Evolutionary conservation across 30 jellyfish, hydroid and myxozoan species (phyloP), one percentile per base, ranked within the genome.

Genomic region (Calvadosia cruxmelitensis): DNA sequence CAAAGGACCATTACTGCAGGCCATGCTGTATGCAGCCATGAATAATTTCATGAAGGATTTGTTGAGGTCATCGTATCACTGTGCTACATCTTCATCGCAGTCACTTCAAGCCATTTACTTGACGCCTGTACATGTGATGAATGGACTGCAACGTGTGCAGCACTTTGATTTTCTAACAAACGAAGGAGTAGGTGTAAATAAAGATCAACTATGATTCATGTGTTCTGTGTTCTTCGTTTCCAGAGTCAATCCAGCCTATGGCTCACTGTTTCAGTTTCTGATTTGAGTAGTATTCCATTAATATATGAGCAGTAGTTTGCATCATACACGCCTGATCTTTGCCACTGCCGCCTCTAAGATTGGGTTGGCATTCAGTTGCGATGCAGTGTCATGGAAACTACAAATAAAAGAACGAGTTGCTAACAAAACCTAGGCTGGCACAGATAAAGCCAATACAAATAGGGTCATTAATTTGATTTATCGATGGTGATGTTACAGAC

Each of bases 141-240:
- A 76, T 16, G 86, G 85, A 2, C 31, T 80, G 7, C 24, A 49
- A 36, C 53, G 12, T 13, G 49, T 35, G 30, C 83, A 81, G 12
- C 74, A 66, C 0, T 77, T 89, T 69, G 95, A 89, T 50, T 89
- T 89, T 67, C 52, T 89, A 61, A 76, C 95, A 3, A 72, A 85
- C 35, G 68, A n/a, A 2, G 53, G 70, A 31, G 64, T 85, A 33
- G 96, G 93, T 15, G 70, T 74, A 24, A 73, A 76, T 30, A 82
- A 72, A 32, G 83, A 81, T 36, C 83, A 81, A 42, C 82, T n/a
- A n/a, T n/a, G n/a, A n/a, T n/a, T n/a, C n/a, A n/a, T n/a, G n/a
- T n/a, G n/a, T n/a, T n/a, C n/a, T n/a, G n/a, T n/a, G n/a, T n/a
- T n/a, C n/a, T n/a, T n/a, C n/a, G n/a, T n/a, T n/a, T n/a, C n/a